These are phyloP conservation scores for Halichoeres trimaculatus DNA, from an alignment of 2,113 vertebrate genomes.

Conservation along the genomic window DNA sequence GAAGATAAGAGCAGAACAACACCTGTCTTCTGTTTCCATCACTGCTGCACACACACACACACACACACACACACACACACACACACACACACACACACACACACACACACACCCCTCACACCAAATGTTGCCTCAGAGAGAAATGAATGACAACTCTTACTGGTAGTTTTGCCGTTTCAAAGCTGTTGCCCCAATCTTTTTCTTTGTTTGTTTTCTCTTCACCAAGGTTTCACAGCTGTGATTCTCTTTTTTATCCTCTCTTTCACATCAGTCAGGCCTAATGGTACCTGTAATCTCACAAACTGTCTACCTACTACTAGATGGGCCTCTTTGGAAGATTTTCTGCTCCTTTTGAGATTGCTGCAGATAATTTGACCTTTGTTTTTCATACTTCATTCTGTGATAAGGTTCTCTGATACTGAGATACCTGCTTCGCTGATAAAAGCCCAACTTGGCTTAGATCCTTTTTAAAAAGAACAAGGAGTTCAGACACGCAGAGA, in stretches of 20 bases:
- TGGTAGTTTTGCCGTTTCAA: slow-evolving; percentile 36
- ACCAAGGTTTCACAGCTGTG: slow-evolving; percentile 1
- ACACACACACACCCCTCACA: not conserved
- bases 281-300: slow-evolving; percentile 17
- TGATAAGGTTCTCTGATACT: slow-evolving; percentile 37
- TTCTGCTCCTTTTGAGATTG: slow-evolving; percentile 10
- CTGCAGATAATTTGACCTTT: slow-evolving; percentile 13
- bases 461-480: slow-evolving; percentile 12
- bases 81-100: slow-evolving; percentile 13
- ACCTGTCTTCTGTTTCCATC: slow-evolving; percentile 73
- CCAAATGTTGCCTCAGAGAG: not conserved
- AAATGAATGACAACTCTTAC: slow-evolving; percentile 37
- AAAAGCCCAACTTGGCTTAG: slow-evolving; percentile 12
- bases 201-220: not conserved
- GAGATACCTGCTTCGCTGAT: slow-evolving; percentile 26
- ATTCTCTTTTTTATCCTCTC: not conserved
- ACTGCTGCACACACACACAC: slow-evolving; percentile 29
- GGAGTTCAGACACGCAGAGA: slow-evolving; percentile 3
- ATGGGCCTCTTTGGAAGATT: slow-evolving; percentile 14
- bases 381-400: slow-evolving; percentile 25
- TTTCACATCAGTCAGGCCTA: not conserved
- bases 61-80: too few relatives aligned
- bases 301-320: slow-evolving; percentile 5
- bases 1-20: slow-evolving; percentile 74
- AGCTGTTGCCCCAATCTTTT: slow-evolving; percentile 16